These are phyloP conservation scores for Drosophila nasuta DNA, from an alignment of 1,140 invertebrate genomes.

Conservation along the genomic window DNA sequence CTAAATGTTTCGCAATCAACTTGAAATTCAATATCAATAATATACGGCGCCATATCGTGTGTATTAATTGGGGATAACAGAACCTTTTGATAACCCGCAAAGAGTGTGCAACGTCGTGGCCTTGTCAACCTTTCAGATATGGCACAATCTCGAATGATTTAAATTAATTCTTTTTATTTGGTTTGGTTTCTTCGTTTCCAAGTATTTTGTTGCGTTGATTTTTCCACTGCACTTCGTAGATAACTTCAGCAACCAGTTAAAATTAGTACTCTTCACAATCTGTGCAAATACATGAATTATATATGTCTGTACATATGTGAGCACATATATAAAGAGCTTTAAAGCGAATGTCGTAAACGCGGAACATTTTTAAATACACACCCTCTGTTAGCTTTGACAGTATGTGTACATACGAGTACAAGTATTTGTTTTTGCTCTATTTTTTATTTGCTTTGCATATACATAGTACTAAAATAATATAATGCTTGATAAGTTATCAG, in stretches of 20 bases:
- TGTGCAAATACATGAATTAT: slow-evolving; percentile 15
- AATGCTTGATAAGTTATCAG: slow-evolving; percentile 78
- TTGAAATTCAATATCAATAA: slow-evolving; percentile 16
- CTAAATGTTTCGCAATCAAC: slow-evolving; percentile 9
- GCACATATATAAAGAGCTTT: neutral
- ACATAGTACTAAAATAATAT: slow-evolving; percentile 67
- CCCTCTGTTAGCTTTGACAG: slow-evolving; percentile 2
- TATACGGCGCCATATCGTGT: slow-evolving; percentile 28
- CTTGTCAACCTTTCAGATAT: slow-evolving; percentile 25
- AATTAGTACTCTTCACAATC: slow-evolving; percentile 24
- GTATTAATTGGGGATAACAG: slow-evolving; percentile 21
- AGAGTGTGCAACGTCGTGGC: slow-evolving; percentile 22
- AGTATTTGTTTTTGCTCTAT: slow-evolving; percentile 24
- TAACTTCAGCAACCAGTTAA: slow-evolving; percentile 30
- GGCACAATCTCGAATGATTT: slow-evolving; percentile 12
- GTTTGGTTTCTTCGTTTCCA: slow-evolving; percentile 3
- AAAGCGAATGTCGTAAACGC: slow-evolving; percentile 17
- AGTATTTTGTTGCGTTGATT: slow-evolving; percentile 1
- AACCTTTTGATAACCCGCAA: slow-evolving; percentile 25
- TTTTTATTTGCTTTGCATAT: slow-evolving; percentile 33
- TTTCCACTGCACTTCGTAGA: slow-evolving; percentile 24
- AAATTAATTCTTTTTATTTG: slow-evolving; percentile 21
- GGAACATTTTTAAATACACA: slow-evolving; percentile 18
- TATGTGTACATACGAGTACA: slow-evolving; percentile 20
- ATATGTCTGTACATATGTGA: slow-evolving; percentile 1